Conservation (phyloP, 2,113 vertebrate species). For the Protobothrops mucrosquamatus region DNA sequence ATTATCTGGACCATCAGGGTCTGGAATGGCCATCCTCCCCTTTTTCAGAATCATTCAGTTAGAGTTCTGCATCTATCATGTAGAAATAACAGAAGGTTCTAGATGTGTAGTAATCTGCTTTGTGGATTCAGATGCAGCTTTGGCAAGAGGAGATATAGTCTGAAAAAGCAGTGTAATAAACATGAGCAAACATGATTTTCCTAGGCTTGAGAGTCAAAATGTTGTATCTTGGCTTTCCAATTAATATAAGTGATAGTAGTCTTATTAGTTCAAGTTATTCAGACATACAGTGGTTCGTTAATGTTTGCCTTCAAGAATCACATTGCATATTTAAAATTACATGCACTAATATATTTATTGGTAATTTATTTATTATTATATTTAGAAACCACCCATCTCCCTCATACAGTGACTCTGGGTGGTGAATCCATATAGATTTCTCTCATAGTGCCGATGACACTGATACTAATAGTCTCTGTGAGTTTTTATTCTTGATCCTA, state of each 20-base stretch:
- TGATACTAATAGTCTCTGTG: neutral
- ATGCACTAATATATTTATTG: neutral
- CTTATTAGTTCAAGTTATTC: neutral
- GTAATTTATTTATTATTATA: too few relatives aligned
- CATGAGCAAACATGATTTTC: neutral
- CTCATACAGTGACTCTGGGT: too few relatives aligned
- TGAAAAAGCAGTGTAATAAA: neutral
- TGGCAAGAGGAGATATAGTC: neutral
- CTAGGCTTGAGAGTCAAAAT: neutral
- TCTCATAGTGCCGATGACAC: neutral
- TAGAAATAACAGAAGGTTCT: neutral
- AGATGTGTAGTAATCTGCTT: neutral
- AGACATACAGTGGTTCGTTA: neutral
- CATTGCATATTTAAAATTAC: neutral
- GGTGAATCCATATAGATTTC: neutral
- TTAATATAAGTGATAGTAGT: neutral
- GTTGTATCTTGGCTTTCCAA: neutral
- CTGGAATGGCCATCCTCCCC: neutral
- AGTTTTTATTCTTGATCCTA: slow-evolving; percentile 8
- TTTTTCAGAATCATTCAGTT: neutral
- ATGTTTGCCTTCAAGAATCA: neutral
- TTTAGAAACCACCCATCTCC: too few relatives aligned
- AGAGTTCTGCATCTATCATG: neutral
- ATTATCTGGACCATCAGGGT: neutral
- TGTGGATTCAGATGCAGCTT: neutral